Evolutionary conservation across 2,113 vertebrate genomes (phyloP), one percentile per base, ranked within the genome.

Genomic region (Acanthochromis polyacanthus): DNA sequence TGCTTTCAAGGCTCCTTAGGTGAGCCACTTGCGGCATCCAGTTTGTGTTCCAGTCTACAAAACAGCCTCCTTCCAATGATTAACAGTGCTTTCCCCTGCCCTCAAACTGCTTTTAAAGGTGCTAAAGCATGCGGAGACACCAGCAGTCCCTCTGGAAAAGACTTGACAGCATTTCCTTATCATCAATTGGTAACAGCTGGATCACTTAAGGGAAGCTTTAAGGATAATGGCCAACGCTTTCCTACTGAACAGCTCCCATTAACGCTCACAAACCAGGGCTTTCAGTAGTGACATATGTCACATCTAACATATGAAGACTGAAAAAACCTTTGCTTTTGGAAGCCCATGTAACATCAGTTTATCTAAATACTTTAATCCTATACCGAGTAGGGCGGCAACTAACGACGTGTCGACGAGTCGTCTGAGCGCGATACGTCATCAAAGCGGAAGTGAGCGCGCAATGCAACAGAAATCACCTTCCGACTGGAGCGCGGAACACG

Each of bases 91-190:
- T 50, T n/a, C 17, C 38, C 23, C 1, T 43, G 50, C 59, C 60
- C 61, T 45, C 60, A 9, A 56, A 71, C 70, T 43, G 75, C 78
- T 79, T 79, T 88, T 78, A 78, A 79, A 79, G 72, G 84, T 72
- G 88, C 75, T 82, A 66, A 74, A 86, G 71, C 80, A 72, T 62
- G 66, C 72, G 78, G 75, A 50, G 38, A 87, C 75, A 84, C 64
- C 62, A 62, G 45, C 16, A 4, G 15, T 79, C 75, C 82, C 75
- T 67, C 66, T 60, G 66, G 83, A 71, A 59, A 80, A 71, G 20
- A 40, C 46, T 63, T 64, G 71, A 80, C 83, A 75, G 77, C 58
- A 46, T 81, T 84, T 69, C 43, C 50, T 68, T 82, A 64, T 71
- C 43, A 17, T 72, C 57, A 63, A 79, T 69, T 22, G 72, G 25